Conservation (phyloP, 2,113 vertebrate genomes). For the Xiphophorus couchianus region DNA sequence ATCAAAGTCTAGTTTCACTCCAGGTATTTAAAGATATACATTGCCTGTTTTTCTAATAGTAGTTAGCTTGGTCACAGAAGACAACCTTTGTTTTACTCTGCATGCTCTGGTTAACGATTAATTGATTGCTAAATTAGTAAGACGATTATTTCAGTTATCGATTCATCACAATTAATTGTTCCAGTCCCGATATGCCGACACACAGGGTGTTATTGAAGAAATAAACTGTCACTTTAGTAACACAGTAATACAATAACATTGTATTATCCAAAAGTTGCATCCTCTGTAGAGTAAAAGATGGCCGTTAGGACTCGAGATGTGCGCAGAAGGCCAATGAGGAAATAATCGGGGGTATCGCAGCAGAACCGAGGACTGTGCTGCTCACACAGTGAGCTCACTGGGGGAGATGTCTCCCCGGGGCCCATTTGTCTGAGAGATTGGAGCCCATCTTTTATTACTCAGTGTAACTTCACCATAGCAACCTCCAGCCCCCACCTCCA, state of each 20-base stretch:
- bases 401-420: constrained; percentile 57
- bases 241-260: neutral
- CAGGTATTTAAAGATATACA: no score
- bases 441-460: constrained; percentile 72
- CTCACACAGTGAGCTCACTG: constrained; percentile 28
- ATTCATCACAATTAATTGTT: no score
- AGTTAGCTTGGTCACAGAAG: no score
- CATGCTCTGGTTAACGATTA: no score
- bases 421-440: constrained; percentile 62
- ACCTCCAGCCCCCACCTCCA: constrained; percentile 52
- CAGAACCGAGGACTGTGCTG: constrained; percentile 14
- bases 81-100: no score
- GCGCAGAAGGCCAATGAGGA: constrained; percentile 9
- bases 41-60: no score
- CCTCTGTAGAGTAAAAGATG: neutral
- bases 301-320: neutral
- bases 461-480: constrained; percentile 73
- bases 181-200: neutral
- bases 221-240: neutral
- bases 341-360: constrained; percentile 18
- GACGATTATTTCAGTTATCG: no score
- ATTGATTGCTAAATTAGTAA: no score
- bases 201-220: neutral
- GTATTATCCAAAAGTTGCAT: neutral
- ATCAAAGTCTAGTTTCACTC: no score